These are phyloP conservation scores for Daubentonia madagascariensis DNA, from an alignment of 2,113 vertebrate species.

Conservation along the genomic window DNA sequence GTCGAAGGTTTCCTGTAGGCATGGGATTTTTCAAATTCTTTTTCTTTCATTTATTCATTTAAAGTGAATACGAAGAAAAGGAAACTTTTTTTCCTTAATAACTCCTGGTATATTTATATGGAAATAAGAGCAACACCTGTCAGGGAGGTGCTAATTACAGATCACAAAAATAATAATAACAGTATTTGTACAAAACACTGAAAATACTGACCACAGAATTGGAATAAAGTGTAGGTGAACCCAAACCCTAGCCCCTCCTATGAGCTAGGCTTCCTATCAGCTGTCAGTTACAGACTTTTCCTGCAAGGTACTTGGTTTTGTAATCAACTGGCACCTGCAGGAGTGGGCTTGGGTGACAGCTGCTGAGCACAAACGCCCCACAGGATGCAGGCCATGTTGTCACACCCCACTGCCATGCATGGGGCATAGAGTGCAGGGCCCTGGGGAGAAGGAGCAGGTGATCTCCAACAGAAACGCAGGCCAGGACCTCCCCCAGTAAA, in stretches of 20 bases:
- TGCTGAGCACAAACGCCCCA: background rate
- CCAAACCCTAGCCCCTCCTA: fast-evolving
- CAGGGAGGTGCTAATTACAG: background rate
- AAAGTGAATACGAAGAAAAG: background rate
- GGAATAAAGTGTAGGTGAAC: background rate
- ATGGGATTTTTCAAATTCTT: background rate
- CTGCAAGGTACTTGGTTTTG: background rate
- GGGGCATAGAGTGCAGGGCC: background rate
- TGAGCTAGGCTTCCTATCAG: background rate
- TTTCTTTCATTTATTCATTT: background rate
- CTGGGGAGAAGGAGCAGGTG: background rate
- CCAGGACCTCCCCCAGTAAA: fast-evolving
- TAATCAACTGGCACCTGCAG: background rate
- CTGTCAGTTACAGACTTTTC: background rate
- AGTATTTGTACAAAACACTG: background rate
- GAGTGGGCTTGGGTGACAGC: background rate
- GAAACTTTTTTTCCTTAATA: background rate
- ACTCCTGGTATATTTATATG: background rate
- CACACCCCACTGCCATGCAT: fast-evolving
- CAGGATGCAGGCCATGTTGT: background rate
- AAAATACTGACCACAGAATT: background rate
- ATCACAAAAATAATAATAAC: background rate
- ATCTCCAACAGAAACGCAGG: background rate
- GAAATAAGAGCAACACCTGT: background rate
- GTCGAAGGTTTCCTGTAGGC: background rate